phyloP scores from a whole-genome alignment of 2,113 vertebrate genomes.

The Cinclus cinclus region DNA sequence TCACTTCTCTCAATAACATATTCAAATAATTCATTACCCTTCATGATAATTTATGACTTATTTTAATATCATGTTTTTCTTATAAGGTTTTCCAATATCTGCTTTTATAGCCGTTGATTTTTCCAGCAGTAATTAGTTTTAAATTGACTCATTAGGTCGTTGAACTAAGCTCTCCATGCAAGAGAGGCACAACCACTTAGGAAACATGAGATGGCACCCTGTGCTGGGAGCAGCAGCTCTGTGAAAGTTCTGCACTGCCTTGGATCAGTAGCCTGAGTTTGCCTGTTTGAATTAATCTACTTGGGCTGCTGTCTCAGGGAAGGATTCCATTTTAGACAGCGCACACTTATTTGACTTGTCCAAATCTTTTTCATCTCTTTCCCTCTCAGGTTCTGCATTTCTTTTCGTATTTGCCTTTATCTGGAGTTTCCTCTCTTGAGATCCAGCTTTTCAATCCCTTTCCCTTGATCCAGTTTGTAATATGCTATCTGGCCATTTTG shows the following conservation, averaged over 20 bases:
- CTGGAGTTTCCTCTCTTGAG: conserved; percentile 12
- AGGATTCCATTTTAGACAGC: not conserved
- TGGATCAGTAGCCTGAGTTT: not conserved
- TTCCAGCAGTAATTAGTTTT: not conserved
- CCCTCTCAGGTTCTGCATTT: not conserved
- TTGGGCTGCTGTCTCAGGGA: not conserved
- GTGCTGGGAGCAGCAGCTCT: not conserved
- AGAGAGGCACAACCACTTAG: not conserved
- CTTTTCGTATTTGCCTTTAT: not conserved
- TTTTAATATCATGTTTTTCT: not conserved
- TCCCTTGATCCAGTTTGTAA: not conserved
- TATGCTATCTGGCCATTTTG: not conserved
- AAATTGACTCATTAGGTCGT: not conserved
- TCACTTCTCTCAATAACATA: not conserved
- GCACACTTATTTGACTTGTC: not conserved
- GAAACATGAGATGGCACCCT: not conserved
- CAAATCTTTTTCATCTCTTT: not conserved
- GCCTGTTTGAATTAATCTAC: not conserved
- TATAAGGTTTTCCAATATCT: not conserved
- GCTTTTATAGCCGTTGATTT: not conserved
- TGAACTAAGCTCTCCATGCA: not conserved
- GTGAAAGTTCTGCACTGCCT: not conserved
- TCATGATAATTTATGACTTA: not conserved
- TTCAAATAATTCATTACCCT: not conserved
- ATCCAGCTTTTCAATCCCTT: not conserved